Evolutionary conservation across 2,113 vertebrate genomes (phyloP), one percentile per base, ranked within the genome.

Genomic region (Thamnaconus septentrionalis): DNA sequence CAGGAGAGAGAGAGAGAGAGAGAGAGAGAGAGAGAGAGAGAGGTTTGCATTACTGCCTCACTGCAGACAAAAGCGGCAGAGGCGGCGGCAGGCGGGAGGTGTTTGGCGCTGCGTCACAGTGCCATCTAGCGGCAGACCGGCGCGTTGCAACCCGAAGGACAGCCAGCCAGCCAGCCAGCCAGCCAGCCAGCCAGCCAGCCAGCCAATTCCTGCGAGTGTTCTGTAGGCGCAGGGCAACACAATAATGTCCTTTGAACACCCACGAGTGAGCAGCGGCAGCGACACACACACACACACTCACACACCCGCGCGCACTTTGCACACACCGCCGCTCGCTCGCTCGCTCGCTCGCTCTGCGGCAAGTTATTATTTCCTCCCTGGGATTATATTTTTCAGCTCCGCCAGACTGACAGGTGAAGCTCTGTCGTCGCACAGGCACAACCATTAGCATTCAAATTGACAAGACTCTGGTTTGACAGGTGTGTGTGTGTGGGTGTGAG

Each of bases 51-150:
- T 77, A 71, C 57, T 82, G 83, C 73, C 73, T 67, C 74, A 87
- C 83, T 86, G 89, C 86, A 89, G 86, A 90, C 87, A 31, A 31
- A 31, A 31, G 88, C 88, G 87, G 80, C 84, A 65, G 53, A 71
- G 73, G 55, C 70, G 73, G 55, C 70, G 18, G 18, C 18, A 31
- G 18, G 18, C 61, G 55, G 69, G 53, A 45, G 45, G 52, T 60
- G 41, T 40, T 40, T 76, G 71, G 44, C 39, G 7, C 84, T 85
- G 67, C 70, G 69, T 86, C 69, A 59, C 74, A 92, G 72, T 89
- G 83, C 89, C 91, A 92, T 89, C 92, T 91, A 89, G 82, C 84
- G 91, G 12, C 41, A 0, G 6, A 5, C 3, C 47, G 54, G 0
- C 4, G 63, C 44, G 2, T 31, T 31, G 18, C 18, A 31, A 31